These are phyloP conservation scores for Ispidina lecontei DNA, from an alignment of 2,797 vertebrate genomes.

Conservation along the genomic window DNA sequence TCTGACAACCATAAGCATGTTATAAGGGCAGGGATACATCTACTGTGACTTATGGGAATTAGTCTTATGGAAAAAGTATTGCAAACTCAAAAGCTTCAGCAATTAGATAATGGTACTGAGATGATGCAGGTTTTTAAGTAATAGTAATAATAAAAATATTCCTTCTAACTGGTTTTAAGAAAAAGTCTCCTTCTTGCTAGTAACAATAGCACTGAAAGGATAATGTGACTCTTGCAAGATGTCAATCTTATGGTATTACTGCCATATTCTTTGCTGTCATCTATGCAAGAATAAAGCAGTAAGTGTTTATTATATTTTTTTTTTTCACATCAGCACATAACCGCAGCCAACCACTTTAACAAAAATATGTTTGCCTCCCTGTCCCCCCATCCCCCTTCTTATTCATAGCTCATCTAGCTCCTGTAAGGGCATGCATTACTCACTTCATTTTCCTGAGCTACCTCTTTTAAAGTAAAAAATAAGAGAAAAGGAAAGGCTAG, in stretches of 20 bases:
- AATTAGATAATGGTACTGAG: not conserved
- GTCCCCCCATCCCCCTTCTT: slow-evolving; percentile 62
- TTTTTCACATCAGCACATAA: slow-evolving; percentile 61
- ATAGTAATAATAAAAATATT: not conserved
- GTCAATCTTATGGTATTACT: not conserved
- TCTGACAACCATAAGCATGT: not conserved
- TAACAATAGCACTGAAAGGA: slow-evolving; percentile 1
- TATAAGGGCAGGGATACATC: not conserved
- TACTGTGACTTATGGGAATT: not conserved
- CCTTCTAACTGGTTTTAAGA: not conserved
- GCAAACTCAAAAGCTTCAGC: not conserved
- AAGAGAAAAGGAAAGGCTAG: slow-evolving; percentile 84
- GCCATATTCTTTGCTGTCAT: slow-evolving; percentile 11
- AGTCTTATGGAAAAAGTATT: not conserved
- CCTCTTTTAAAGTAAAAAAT: slow-evolving; percentile 79
- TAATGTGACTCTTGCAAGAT: not conserved
- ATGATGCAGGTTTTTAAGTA: not conserved
- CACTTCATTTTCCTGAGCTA: slow-evolving; percentile 84
- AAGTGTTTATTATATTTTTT: slow-evolving; percentile 53
- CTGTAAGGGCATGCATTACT: slow-evolving; percentile 87
- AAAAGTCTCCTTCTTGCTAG: not conserved
- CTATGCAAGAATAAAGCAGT: slow-evolving; percentile 54
- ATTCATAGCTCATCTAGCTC: slow-evolving; percentile 76
- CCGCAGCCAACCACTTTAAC: slow-evolving; percentile 76
- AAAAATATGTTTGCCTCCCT: slow-evolving; percentile 76